phyloP scores from a whole-genome alignment of 2,113 vertebrate genomes.

The Sinocyclocheilus anophthalmus region DNA sequence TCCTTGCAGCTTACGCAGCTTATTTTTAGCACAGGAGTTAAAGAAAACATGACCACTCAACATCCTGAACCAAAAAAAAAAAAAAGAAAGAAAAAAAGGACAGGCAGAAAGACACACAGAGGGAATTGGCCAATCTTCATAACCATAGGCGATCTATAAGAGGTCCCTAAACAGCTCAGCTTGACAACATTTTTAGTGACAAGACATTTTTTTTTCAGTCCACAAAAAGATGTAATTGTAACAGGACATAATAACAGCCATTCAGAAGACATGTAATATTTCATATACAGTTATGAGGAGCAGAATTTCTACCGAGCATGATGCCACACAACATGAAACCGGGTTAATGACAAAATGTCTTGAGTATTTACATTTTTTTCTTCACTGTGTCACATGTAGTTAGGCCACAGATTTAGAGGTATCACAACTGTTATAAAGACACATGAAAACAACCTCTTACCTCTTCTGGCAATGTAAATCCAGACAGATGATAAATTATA shows the following conservation, averaged over 20 bases:
- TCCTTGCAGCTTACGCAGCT: not conserved
- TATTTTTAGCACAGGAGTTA: conserved; percentile 3
- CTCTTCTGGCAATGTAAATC: not conserved
- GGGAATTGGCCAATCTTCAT: not conserved
- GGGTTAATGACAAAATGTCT: not conserved
- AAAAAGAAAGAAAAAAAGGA: not conserved
- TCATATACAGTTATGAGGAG: not conserved
- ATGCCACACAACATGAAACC: not conserved
- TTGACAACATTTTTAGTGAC: not conserved
- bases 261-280: not conserved
- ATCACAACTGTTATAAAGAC: not conserved
- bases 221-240: not conserved
- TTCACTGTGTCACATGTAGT: not conserved
- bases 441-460: not conserved
- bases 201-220: not conserved
- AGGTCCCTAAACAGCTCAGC: no score
- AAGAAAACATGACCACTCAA: conserved; percentile 1
- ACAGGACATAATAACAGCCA: not conserved
- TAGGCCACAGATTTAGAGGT: not conserved
- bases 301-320: not conserved
- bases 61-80: not conserved
- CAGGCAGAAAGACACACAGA: not conserved
- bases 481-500: not conserved
- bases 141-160: not conserved
- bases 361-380: not conserved